A percentile compares a stretch with the other conserved stretches of the same genome.
phyloP scores from a whole-genome alignment of 2,797 vertebrate genomes.

The Cirrhinus mrigala region DNA sequence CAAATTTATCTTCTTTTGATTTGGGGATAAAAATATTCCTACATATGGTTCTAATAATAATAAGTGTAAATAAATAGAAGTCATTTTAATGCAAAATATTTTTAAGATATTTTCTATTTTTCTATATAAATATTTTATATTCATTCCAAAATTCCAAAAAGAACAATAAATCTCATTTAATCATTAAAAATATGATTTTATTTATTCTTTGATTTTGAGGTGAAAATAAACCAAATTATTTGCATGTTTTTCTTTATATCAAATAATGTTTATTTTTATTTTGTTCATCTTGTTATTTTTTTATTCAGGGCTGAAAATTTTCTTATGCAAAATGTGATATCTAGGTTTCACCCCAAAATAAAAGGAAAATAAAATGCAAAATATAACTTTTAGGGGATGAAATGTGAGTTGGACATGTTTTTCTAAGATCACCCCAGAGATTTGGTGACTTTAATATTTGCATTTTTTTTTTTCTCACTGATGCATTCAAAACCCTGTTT shows the following conservation, averaged over 20 bases:
- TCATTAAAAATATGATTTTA: neutral
- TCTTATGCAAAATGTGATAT: neutral
- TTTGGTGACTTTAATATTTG: neutral
- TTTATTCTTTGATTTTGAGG: neutral
- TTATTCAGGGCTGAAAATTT: neutral
- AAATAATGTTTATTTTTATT: neutral
- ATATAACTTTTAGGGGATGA: neutral
- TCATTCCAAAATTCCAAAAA: too few relatives aligned
- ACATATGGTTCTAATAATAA: too few relatives aligned
- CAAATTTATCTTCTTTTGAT: neutral
- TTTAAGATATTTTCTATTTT: too few relatives aligned
- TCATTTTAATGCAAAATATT: too few relatives aligned
- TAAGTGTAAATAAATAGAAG: too few relatives aligned
- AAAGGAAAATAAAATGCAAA: neutral
- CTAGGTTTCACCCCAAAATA: neutral
- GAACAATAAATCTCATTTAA: neutral
- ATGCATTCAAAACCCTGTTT: slow-evolving; percentile 9
- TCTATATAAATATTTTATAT: too few relatives aligned
- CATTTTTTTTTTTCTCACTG: neutral
- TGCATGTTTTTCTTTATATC: neutral
- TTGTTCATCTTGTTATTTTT: neutral
- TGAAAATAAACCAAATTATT: neutral
- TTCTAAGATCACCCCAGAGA: neutral
- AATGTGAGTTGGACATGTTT: neutral
- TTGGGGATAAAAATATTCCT: neutral